These are phyloP conservation scores for Cataglyphis albicans DNA, from an alignment of 2,888 invertebrate species.

Conservation along the genomic window DNA sequence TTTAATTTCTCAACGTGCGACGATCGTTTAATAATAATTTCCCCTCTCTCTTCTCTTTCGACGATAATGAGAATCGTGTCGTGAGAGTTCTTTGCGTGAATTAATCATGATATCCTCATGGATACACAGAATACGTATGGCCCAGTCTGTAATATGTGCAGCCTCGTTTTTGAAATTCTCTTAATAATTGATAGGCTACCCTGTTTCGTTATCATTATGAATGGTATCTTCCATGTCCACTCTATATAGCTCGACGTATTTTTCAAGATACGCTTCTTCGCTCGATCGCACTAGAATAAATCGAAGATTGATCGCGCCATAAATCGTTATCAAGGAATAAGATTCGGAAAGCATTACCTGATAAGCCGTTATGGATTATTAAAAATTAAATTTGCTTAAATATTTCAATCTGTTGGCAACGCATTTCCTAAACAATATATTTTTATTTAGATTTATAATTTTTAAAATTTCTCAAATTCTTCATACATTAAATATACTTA, in stretches of 20 bases:
- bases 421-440: background rate
- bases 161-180: slow-evolving; percentile 71
- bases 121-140: slow-evolving; percentile 43
- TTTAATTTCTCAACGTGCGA: slow-evolving; percentile 60
- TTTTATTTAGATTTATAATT: background rate
- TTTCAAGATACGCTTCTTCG: slow-evolving; percentile 46
- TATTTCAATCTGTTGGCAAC: background rate
- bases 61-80: slow-evolving; percentile 36
- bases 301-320: slow-evolving; percentile 45
- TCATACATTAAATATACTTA: background rate
- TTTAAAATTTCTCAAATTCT: background rate
- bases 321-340: slow-evolving; percentile 61
- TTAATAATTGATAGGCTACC: slow-evolving; percentile 85
- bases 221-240: slow-evolving; percentile 71
- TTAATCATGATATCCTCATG: slow-evolving; percentile 45
- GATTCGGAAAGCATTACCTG: background rate
- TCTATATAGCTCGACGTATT: slow-evolving; percentile 64
- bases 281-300: slow-evolving; percentile 43
- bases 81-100: slow-evolving; percentile 29
- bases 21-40: slow-evolving; percentile 48
- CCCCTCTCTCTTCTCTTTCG: slow-evolving; percentile 20
- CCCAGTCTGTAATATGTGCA: slow-evolving; percentile 64
- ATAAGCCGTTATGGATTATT: background rate
- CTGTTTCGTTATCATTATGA: slow-evolving; percentile 85
- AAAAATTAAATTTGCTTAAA: background rate